Percentiles rank a stretch among this genome's conserved stretches.
These are phyloP conservation scores for Gadus chalcogrammus DNA, from an alignment of 2,113 vertebrate species.

Conservation along the genomic window DNA sequence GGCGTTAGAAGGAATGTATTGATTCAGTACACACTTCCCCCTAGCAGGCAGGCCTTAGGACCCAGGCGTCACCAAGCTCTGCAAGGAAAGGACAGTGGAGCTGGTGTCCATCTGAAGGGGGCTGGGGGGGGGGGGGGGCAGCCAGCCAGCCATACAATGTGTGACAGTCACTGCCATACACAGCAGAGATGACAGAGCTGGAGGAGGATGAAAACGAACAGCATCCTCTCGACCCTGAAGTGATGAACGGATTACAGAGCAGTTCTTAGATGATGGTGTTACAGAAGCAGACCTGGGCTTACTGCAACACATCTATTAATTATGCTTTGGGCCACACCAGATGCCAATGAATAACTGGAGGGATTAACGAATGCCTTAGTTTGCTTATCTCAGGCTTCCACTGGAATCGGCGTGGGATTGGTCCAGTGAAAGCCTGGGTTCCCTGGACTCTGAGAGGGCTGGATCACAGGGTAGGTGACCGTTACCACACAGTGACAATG, in stretches of 20 bases:
- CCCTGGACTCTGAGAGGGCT: slow-evolving; percentile 11
- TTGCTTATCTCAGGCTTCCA: neutral
- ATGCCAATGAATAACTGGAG: neutral
- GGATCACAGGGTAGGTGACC: slow-evolving; percentile 48
- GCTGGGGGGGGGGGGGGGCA: neutral
- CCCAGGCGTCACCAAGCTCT: slow-evolving; percentile 51
- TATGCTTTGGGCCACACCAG: no score
- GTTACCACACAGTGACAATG: neutral
- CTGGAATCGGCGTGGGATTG: neutral
- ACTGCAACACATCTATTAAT: no score
- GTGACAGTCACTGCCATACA: slow-evolving; percentile 77
- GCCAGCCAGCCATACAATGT: slow-evolving; percentile 63
- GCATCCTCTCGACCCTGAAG: slow-evolving; percentile 26
- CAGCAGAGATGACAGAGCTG: slow-evolving; percentile 45
- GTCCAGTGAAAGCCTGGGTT: neutral
- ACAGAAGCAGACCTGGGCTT: neutral
- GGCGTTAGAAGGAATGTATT: no score
- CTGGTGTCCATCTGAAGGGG: slow-evolving; percentile 56
- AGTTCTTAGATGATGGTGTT: neutral
- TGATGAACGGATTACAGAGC: neutral
- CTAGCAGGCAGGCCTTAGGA: slow-evolving; percentile 58
- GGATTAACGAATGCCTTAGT: neutral
- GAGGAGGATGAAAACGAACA: slow-evolving; percentile 26
- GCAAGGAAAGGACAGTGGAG: slow-evolving; percentile 57
- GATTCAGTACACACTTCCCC: neutral